These are phyloP conservation scores for Cheirogaleus medius DNA, from an alignment of 2,113 vertebrate species.

Conservation along the genomic window DNA sequence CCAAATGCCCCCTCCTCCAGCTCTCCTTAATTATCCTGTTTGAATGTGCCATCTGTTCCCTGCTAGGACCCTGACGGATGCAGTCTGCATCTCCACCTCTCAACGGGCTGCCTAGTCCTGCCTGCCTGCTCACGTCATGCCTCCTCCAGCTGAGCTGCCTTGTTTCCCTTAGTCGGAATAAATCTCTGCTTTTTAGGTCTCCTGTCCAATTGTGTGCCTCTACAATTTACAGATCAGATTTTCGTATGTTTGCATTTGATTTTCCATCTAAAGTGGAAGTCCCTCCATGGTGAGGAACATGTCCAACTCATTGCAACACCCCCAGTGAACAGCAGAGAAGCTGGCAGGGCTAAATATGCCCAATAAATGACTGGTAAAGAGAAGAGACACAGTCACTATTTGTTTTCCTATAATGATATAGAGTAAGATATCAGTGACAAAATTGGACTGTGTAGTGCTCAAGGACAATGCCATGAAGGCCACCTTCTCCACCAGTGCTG, in stretches of 20 bases:
- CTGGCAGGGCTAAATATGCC: too few species aligned
- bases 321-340: neutral
- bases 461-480: neutral
- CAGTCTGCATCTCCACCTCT: neutral
- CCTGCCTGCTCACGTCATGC: neutral
- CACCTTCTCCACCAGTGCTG: neutral
- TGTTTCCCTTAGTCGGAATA: neutral
- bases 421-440: neutral
- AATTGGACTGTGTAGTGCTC: neutral
- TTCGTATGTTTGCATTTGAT: neutral
- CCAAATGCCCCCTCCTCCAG: neutral
- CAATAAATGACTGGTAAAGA: neutral
- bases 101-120: rapidly evolving
- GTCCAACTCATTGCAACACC: neutral
- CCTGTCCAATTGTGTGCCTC: neutral
- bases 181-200: neutral
- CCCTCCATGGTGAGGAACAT: neutral
- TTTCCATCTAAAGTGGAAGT: neutral
- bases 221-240: neutral
- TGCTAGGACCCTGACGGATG: neutral
- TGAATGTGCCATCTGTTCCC: neutral
- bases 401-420: neutral
- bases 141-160: neutral
- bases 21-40: neutral
- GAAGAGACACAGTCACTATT: neutral